Conservation (phyloP, 2,888 invertebrate species). For the Lysandra coridon region DNA sequence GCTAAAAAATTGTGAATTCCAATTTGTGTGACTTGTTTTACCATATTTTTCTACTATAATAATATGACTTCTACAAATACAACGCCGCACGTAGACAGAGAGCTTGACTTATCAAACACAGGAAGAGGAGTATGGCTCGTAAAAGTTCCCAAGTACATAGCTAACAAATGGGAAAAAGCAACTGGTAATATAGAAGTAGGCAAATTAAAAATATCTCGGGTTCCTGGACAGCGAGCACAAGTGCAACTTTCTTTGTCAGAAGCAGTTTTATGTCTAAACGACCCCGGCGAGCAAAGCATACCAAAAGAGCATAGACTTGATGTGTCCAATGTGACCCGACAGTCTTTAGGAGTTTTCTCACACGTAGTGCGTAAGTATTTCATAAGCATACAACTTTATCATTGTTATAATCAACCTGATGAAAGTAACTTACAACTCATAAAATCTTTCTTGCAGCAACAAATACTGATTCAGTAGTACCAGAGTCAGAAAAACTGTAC, state of each 20-base stretch:
- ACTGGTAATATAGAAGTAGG: constrained; percentile 96
- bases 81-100: constrained; percentile 84
- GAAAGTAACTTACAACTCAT: not conserved
- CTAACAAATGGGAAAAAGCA: constrained; percentile 96
- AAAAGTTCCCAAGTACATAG: constrained; percentile 97
- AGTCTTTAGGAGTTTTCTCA: constrained; percentile 95
- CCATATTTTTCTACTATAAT: not conserved
- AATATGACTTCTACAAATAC: constrained; percentile 54
- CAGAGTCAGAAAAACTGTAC: constrained; percentile 90
- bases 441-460: constrained; percentile 67
- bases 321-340: constrained; percentile 93
- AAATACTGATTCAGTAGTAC: constrained; percentile 83
- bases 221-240: constrained; percentile 90
- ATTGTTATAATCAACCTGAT: not conserved
- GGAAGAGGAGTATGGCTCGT: constrained; percentile 97
- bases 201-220: constrained; percentile 92
- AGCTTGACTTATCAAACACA: constrained; percentile 93
- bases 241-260: constrained; percentile 92
- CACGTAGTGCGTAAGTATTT: constrained; percentile 86
- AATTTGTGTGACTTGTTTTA: not conserved
- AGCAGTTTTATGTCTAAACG: constrained; percentile 88
- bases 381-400: not conserved
- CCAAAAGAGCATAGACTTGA: constrained; percentile 96
- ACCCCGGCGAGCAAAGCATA: constrained; percentile 88
- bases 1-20: not conserved